Evolutionary conservation across 1,140 invertebrate species (phyloP).

Genomic region (Penaeus chinensis): DNA sequence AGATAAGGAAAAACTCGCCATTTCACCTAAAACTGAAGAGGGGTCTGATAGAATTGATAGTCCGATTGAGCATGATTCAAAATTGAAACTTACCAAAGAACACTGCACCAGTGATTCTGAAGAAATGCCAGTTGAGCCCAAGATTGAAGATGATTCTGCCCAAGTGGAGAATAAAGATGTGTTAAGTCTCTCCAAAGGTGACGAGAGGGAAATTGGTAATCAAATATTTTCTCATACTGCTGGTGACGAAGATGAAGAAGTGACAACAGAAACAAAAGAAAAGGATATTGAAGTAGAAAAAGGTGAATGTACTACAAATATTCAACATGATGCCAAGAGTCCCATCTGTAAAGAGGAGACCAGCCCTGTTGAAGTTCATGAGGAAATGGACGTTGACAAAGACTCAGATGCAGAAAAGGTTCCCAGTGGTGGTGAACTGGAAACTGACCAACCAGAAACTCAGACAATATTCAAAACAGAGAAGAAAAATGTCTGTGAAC

Average conservation of each 20-base stretch:
- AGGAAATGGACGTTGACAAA: slow-evolving; percentile 16
- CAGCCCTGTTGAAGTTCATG: too few relatives aligned
- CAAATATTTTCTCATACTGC: too few relatives aligned
- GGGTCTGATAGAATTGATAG: neutral
- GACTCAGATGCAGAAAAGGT: neutral
- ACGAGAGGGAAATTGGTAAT: neutral
- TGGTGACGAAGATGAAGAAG: neutral
- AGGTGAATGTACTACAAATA: neutral
- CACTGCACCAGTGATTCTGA: neutral
- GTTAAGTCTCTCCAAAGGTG: neutral
- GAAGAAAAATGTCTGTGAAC: neutral
- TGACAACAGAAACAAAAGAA: neutral
- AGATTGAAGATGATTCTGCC: too few relatives aligned
- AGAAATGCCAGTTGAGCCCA: neutral
- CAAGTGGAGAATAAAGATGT: neutral
- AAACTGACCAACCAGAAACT: neutral
- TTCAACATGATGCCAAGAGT: too few relatives aligned
- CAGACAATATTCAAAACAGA: neutral
- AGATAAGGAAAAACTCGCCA: neutral
- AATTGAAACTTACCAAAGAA: too few relatives aligned
- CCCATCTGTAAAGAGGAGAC: too few relatives aligned
- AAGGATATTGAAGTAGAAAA: neutral
- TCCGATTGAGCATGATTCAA: neutral
- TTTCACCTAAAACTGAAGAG: neutral
- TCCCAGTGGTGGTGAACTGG: neutral